Evolutionary conservation across 2,888 invertebrate genomes (phyloP).

Genomic region (Pyrgus malvae): DNA sequence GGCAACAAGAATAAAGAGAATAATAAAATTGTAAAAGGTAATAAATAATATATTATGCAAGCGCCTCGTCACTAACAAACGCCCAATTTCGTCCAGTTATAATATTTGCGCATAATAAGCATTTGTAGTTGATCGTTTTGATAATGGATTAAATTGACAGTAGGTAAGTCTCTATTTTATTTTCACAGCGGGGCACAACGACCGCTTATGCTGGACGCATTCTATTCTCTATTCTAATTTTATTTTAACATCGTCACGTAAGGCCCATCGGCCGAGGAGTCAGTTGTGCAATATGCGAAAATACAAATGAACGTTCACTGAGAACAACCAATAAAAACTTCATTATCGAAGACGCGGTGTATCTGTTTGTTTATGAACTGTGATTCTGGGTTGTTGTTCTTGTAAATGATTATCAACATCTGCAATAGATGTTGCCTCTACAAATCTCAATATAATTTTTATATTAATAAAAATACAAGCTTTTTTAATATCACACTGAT

Average conservation of each 20-base stretch:
- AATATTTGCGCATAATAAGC: too few species aligned
- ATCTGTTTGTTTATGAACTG: background rate
- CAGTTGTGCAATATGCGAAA: constrained; percentile 56
- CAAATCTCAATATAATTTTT: too few species aligned
- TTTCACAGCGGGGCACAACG: constrained; percentile 43
- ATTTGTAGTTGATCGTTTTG: constrained; percentile 12
- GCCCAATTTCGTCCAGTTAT: too few species aligned
- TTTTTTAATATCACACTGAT: too few species aligned
- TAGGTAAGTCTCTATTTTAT: too few species aligned
- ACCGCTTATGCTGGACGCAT: constrained; percentile 46
- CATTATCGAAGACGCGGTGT: background rate
- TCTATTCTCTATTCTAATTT: constrained; percentile 68
- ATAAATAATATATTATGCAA: too few species aligned
- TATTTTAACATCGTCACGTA: constrained; percentile 57
- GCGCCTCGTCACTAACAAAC: too few species aligned
- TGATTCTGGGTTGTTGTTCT: background rate
- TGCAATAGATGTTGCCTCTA: too few species aligned
- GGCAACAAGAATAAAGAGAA: too few species aligned
- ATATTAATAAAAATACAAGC: too few species aligned
- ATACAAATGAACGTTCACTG: background rate
- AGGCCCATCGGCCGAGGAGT: constrained; percentile 32
- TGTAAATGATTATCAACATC: too few species aligned
- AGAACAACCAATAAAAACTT: background rate
- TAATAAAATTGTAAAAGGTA: too few species aligned
- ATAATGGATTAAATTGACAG: background rate